A percentile compares a stretch with the other conserved stretches of the same genome.
phyloP scores from a whole-genome alignment of 37 sponge, comb jelly and placozoan species.

The Agelas oroides region DNA sequence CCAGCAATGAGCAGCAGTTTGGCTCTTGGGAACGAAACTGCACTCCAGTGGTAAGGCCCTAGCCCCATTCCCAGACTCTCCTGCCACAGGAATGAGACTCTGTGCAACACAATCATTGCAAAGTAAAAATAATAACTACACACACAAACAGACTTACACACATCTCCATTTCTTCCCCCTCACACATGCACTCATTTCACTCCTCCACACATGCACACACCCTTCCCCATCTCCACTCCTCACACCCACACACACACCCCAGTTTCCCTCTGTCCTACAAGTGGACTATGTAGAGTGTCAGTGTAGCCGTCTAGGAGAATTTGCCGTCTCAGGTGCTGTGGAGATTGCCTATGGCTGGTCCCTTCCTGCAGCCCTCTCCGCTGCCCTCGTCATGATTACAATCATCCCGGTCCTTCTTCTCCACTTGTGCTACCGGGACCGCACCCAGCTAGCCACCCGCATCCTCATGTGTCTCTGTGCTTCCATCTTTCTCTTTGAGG shows the following conservation, averaged over 20 bases:
- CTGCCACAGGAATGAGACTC: too few species aligned
- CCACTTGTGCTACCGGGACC: conserved; percentile 59
- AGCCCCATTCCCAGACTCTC: too few species aligned
- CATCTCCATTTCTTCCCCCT: background rate
- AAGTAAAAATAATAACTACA: too few species aligned
- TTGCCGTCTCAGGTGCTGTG: conserved; percentile 44
- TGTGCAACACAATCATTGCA: too few species aligned
- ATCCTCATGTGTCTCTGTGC: conserved; percentile 63
- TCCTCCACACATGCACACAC: too few species aligned
- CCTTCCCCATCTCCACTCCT: too few species aligned
- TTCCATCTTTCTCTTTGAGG: conserved; percentile 56
- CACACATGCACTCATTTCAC: background rate
- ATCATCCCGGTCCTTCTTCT: conserved; percentile 44
- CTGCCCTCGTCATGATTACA: conserved; percentile 62
- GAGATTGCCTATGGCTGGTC: conserved; percentile 70
- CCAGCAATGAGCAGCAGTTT: background rate
- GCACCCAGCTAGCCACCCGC: conserved; percentile 56
- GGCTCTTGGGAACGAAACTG: conserved; percentile 14
- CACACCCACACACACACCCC: conserved; percentile 3
- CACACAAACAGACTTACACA: too few species aligned
- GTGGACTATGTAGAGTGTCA: conserved; percentile 68
- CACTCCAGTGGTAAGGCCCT: too few species aligned
- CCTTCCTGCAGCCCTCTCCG: conserved; percentile 49
- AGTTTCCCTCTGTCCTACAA: conserved; percentile 1
- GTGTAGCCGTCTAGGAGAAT: conserved; percentile 64